Percentiles rank a stretch among this genome's conserved stretches.
These are phyloP conservation scores for Lophotis ruficrista DNA, from an alignment of 2,113 vertebrate genomes.

Conservation along the genomic window DNA sequence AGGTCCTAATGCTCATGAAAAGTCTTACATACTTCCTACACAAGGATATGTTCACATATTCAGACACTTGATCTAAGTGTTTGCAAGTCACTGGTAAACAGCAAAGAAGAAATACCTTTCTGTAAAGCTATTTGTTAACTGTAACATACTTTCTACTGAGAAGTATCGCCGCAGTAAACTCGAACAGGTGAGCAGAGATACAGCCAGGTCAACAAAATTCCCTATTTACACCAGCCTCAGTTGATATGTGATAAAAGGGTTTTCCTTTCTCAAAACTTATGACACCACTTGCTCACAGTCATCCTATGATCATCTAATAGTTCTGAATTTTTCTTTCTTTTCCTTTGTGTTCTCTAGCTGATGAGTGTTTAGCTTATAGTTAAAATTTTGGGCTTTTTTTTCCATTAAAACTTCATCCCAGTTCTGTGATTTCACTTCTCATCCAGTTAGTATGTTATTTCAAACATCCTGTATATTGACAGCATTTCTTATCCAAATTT, in stretches of 20 bases:
- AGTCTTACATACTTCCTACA: background rate
- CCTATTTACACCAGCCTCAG: background rate
- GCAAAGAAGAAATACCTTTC: background rate
- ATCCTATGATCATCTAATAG: background rate
- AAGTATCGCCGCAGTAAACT: background rate
- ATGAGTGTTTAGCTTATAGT: background rate
- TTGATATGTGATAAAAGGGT: background rate
- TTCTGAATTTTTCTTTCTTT: background rate
- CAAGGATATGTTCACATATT: background rate
- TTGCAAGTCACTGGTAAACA: background rate
- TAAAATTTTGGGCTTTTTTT: background rate
- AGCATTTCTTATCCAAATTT: background rate
- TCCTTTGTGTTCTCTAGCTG: background rate
- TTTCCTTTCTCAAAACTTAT: background rate
- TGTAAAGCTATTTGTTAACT: background rate
- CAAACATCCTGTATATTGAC: background rate
- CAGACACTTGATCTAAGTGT: background rate
- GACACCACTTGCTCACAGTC: background rate
- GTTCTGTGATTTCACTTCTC: background rate
- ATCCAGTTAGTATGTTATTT: background rate
- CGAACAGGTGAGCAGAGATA: background rate
- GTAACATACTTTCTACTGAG: background rate
- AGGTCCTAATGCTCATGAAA: background rate
- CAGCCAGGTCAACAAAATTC: background rate
- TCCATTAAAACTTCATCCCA: background rate